Evolutionary conservation across 53 echinoderm and acorn worm species (phyloP), one percentile per base, ranked within the genome.

Genomic region (Mesocentrotus franciscanus): DNA sequence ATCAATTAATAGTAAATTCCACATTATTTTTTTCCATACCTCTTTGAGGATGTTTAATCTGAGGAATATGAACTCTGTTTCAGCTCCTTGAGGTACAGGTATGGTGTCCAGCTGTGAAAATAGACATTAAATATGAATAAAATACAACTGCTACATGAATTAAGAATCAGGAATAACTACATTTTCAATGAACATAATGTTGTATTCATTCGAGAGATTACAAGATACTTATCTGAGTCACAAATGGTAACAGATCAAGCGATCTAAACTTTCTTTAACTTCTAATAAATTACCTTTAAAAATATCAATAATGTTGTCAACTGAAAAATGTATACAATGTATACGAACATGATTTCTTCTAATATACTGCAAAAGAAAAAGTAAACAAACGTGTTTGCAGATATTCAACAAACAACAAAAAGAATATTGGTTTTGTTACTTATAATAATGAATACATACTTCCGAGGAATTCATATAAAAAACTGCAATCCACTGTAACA

Each of bases 1-100:
- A 42, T 14, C 6, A 17, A 79, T 39, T 79, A 11, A 10, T 32
- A 39, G 39, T 79, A 8, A 30, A 36, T 17, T 79, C 18, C 39
- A 36, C 9, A 18, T 18, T 36, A 4, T 15, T 15, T 4, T 64
- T 64, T 6, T 4, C 78, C 90, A 62, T 95, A 97, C 98, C 98
- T 99, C 99, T 91, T 97, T 97, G 55, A 99, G 96, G 60, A 99
- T 94, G 71, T 99, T 99, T 74, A 99, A 96, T 26, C 99, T 93
- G 4, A 99, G 96, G 78, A 99, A 99, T 30, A 99, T 99, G 60
- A 99, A 99, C 96, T 99, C 97, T 34, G 96, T 97, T 71, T 99
- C 98, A 49, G 96, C 94, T 60, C 97, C 98, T 42, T 93, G 24
- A 17, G 95, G 94, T 39, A 95, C 78, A 29, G 97, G 95, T 18